Evolutionary conservation across 2,888 invertebrate species (phyloP), one percentile per base, ranked within the genome.

Genomic region (Drosophila ezoana): DNA sequence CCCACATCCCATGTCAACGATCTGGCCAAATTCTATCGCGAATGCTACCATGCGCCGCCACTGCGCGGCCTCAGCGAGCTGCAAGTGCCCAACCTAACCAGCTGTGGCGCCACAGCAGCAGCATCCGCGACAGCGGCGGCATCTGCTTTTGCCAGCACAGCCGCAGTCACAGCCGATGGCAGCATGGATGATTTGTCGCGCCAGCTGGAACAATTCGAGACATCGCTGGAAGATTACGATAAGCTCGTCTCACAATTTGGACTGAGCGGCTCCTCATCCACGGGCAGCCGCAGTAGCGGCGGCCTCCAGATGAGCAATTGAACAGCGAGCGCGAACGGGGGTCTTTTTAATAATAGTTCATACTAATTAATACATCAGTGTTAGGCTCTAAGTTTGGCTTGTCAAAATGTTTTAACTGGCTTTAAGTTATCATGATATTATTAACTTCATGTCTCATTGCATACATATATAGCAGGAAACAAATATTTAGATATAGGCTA

Each of bases 191-290:
- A 92, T 59, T 79, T 93, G 11, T 91, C 92, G 4, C 87, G 90
- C 56, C 92, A 93, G 61, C 66, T 93, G 76, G 92, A 93, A 69
- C 85, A 91, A 71, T 93, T 93, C 69, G 93, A 93, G 75, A 92
- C 92, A 11, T 92, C 92, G 23, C 79, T 92, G 18, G 90, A 90
- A 53, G 92, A 92, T 72, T 93, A 92, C 66, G 93, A 93, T 62
- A 90, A 90, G 57, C 87, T 93, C 20, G 92, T 93, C 10, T 92
- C 92, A 33, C 92, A 92, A 48, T 87, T 93, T 9, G 87, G 88
- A 18, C 76, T 83, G 45, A 80, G 90, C 33, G 87, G 87, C 49
- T 89, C 90, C 35, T 90, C 91, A 0, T 91, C 91, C 5, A 91
- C 90, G 33, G 91, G 90, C 44, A 91, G 91, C 69, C 88, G 91